Evolutionary conservation across 2,113 vertebrate genomes (phyloP), one percentile per base, ranked within the genome.

Genomic region (Sceloporus tristichus): DNA sequence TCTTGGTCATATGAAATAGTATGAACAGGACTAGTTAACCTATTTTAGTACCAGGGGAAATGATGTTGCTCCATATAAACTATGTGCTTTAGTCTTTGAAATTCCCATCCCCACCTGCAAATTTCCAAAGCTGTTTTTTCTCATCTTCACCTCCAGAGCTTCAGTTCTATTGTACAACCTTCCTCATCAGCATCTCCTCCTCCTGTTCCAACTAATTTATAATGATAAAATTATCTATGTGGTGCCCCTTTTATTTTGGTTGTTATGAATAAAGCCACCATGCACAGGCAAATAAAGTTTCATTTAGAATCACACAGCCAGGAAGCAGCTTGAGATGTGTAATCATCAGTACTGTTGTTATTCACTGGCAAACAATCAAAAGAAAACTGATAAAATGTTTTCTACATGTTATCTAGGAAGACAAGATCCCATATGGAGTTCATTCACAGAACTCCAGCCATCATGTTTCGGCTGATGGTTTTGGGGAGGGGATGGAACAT

Each of bases 251-350:
- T 76, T 18, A 48, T 65, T 23, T 65, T 62, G 59, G 59, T 18
- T 62, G 59, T 62, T 62, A 62, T 62, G 59, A 62, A 62, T 14
- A 62, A 62, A 62, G 59, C 11, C 13, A 18, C 14, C 11, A 62
- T 62, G 59, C 59, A 62, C 13, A 16, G 18, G 59, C 18, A 62
- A 62, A 62, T 62, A 62, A 62, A 62, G 18, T 85, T 77, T 85
- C 56, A 42, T 5, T 65, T 65, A 75, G 76, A 73, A 85, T 62
- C 14, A 76, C 42, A 23, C 5, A 54, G 65, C 21, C 77, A 80
- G 68, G 23, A 87, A 73, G 34, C n/a, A 73, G 34, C 66, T 73
- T 71, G 62, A 23, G 18, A 86, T 78, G 75, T 79, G 78, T 80
- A 73, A 73, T 29, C 14, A 56, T 13, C 40, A 86, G 27, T 34